Evolutionary conservation across 2,888 invertebrate species (phyloP).

Genomic region (Tricholauxania praeusta): DNA sequence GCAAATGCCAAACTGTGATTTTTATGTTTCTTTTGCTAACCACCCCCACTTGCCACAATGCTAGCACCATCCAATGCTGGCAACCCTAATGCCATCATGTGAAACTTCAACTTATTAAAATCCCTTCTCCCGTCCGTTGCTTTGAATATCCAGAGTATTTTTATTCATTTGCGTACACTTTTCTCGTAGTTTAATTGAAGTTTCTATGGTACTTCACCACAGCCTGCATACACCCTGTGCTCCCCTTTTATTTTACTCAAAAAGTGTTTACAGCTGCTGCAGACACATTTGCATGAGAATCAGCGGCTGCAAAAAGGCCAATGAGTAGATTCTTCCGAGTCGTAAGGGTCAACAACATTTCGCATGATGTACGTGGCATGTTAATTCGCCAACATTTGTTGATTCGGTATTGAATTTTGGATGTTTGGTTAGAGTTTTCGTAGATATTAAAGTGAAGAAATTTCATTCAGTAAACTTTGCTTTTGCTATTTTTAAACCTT

Average conservation of each 20-base stretch:
- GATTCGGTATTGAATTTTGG: neutral
- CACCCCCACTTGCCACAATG: too few species aligned
- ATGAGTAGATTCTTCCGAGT: neutral
- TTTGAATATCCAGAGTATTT: neutral
- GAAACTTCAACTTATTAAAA: too few species aligned
- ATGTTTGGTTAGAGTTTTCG: too few species aligned
- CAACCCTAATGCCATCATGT: too few species aligned
- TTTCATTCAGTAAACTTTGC: too few species aligned
- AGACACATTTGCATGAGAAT: neutral
- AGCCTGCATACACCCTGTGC: neutral
- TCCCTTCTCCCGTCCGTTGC: too few species aligned
- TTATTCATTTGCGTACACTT: slow-evolving; percentile 4
- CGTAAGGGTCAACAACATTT: slow-evolving; percentile 19
- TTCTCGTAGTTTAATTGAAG: slow-evolving; percentile 14
- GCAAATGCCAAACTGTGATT: too few species aligned
- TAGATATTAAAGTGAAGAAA: too few species aligned
- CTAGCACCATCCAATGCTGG: too few species aligned
- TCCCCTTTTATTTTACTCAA: neutral
- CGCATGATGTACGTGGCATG: neutral
- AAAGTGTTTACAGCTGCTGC: slow-evolving; percentile 9
- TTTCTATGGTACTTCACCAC: neutral
- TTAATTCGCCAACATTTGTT: neutral
- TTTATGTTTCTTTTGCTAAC: too few species aligned
- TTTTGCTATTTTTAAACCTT: too few species aligned
- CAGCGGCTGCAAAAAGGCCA: neutral